Evolutionary conservation across 30 jellyfish, hydroid and myxozoan species (phyloP).

Genomic region (Aurelia aurita): DNA sequence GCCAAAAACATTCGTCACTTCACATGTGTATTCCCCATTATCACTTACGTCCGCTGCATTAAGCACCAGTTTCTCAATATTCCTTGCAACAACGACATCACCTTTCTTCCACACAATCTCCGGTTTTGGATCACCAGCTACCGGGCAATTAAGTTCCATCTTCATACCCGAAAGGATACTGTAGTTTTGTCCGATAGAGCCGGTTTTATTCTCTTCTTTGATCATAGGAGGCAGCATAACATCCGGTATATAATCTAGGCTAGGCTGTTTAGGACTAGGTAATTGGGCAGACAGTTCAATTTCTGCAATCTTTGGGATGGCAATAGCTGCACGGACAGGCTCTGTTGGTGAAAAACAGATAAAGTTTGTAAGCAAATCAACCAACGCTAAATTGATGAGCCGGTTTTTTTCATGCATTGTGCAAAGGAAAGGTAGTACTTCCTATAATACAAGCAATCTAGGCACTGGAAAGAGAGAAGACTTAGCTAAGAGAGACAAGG

Average conservation of each 20-base stretch:
- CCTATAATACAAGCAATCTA: too few relatives aligned
- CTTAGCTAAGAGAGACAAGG: too few relatives aligned
- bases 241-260: background rate
- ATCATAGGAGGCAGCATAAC: constrained; percentile 36
- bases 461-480: too few relatives aligned
- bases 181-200: constrained; percentile 80
- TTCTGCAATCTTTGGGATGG: background rate
- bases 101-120: constrained; percentile 75
- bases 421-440: too few relatives aligned
- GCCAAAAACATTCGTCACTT: constrained; percentile 81
- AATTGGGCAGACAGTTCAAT: background rate
- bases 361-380: too few relatives aligned
- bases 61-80: constrained; percentile 50
- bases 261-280: constrained; percentile 4
- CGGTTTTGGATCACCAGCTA: constrained; percentile 90
- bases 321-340: constrained; percentile 4
- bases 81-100: constrained; percentile 44
- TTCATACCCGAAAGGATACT: constrained; percentile 73
- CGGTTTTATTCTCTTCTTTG: constrained; percentile 41
- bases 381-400: too few relatives aligned
- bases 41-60: constrained; percentile 46
- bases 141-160: constrained; percentile 68
- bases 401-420: too few relatives aligned
- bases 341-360: background rate
- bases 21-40: constrained; percentile 75